phyloP scores from a whole-genome alignment of 2,888 invertebrate species.

The Drosophila maculinotata region DNA sequence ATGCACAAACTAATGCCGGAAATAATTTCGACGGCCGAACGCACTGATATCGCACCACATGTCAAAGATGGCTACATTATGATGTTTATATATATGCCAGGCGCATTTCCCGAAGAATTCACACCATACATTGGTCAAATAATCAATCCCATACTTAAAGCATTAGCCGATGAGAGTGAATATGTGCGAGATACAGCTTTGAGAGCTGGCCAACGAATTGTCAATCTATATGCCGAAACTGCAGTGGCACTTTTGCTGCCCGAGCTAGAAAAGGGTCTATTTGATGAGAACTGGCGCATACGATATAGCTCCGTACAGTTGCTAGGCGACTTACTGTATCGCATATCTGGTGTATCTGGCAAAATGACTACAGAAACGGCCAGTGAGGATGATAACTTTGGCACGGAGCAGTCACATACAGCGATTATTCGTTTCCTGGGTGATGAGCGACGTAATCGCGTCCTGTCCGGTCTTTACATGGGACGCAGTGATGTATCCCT shows the following conservation, averaged over 20 bases:
- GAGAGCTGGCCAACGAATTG: conserved; percentile 98
- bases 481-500: conserved; percentile 98
- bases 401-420: conserved; percentile 97
- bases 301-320: conserved; percentile 97
- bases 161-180: conserved; percentile 99
- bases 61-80: conserved; percentile 99
- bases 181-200: conserved; percentile 99
- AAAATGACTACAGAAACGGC: conserved; percentile 99
- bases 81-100: conserved; percentile 99
- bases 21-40: conserved; percentile 96
- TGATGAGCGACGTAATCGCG: conserved; percentile 94
- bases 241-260: conserved; percentile 97
- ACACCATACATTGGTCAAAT: conserved; percentile 98
- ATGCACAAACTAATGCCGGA: conserved; percentile 98
- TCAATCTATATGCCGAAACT: conserved; percentile 97
- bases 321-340: conserved; percentile 97
- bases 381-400: conserved; percentile 99
- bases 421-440: conserved; percentile 96
- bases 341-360: conserved; percentile 98
- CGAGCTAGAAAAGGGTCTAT: conserved; percentile 96
- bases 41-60: conserved; percentile 96
- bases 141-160: conserved; percentile 98
- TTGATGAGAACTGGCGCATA: conserved; percentile 99
- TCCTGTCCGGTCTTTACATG: conserved; percentile 98
- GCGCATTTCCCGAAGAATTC: conserved; percentile 97